Base-by-base conservation (phyloP, 2,113 vertebrate genomes). In the Etheostoma cragini region DNA sequence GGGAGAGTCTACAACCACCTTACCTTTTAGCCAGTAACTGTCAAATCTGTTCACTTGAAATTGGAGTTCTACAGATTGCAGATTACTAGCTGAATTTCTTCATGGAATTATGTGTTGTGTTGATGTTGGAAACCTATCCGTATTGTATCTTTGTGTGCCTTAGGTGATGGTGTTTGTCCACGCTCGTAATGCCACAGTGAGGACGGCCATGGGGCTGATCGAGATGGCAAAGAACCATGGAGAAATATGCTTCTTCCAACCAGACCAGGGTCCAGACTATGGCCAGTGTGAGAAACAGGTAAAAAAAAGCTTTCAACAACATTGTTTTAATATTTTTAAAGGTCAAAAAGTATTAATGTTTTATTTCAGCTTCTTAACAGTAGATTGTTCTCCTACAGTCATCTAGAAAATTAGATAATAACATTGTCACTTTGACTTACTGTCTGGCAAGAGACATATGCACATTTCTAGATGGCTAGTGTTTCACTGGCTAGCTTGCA, bases 101-200 rank as follows among this genome's bases (percentile, higher is more conserved):
- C 38, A 42, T 45, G 12, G 26, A 61, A 42, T 42, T 17, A 5
- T 54, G 22, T n/a, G 3, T 50, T 30, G 8, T 82, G 22, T 15
- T 62, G n/a, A 24, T 50, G 8, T 30, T 56, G 46, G 35, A 3
- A 66, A 54, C 47, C 6, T 75, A 17, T 2, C 22, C 3, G 19
- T 54, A 1, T 26, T 17, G 0, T 65, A 0, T 58, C 1, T 74
- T 0, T 65, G 69, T 90, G 21, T 86, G 46, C 72, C 57, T 49
- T 68, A 99, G 98, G 98, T 99, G 73, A 99, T 99, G 98, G 98
- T 99, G 73, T 99, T 99, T 84, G 98, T 99, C 69, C 98, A 99
- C 73, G 98, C 98, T 78, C 96, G 98, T 79, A 99, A 99, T 74
- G 96, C 98, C 72, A 99, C 98, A 0, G 97, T 99, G 72, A 95